Evolutionary conservation across 2,113 vertebrate species (phyloP).

Genomic region (Falco punctatus): DNA sequence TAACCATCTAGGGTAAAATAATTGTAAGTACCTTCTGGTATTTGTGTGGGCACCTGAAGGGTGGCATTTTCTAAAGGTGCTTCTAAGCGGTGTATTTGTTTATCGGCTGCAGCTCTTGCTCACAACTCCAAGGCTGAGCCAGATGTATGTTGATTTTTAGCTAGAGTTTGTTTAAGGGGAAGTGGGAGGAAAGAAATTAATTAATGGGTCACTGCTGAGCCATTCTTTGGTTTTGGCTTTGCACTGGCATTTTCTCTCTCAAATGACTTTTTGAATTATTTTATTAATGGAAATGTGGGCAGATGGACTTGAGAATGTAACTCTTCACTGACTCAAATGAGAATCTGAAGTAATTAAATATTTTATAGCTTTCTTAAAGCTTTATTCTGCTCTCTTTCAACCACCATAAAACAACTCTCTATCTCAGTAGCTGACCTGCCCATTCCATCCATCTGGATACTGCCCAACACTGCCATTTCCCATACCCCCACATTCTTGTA

Average conservation of each 20-base stretch:
- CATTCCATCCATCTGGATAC: accelerated
- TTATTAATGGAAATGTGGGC: conserved; percentile 49
- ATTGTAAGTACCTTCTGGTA: not conserved
- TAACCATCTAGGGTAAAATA: not conserved
- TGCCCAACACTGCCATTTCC: not conserved
- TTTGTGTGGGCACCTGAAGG: not conserved
- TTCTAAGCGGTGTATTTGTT: not conserved
- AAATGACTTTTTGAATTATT: not conserved
- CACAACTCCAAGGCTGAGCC: not conserved
- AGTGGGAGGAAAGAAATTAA: conserved; percentile 29
- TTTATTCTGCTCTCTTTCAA: not conserved
- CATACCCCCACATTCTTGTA: accelerated
- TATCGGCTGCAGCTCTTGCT: not conserved
- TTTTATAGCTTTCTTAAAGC: conserved; percentile 12
- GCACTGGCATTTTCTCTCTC: not conserved
- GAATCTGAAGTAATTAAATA: conserved; percentile 22
- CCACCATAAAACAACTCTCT: not conserved
- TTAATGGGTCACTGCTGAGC: not conserved
- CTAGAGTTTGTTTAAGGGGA: not conserved
- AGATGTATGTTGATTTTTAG: not conserved
- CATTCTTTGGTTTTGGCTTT: not conserved
- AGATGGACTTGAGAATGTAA: not conserved
- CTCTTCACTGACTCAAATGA: not conserved
- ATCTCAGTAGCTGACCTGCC: not conserved
- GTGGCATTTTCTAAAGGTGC: not conserved